A percentile compares a stretch with the other conserved stretches of the same genome.
Evolutionary conservation across 1,140 invertebrate genomes (phyloP).

Genomic region (Drosophila sp.): DNA sequence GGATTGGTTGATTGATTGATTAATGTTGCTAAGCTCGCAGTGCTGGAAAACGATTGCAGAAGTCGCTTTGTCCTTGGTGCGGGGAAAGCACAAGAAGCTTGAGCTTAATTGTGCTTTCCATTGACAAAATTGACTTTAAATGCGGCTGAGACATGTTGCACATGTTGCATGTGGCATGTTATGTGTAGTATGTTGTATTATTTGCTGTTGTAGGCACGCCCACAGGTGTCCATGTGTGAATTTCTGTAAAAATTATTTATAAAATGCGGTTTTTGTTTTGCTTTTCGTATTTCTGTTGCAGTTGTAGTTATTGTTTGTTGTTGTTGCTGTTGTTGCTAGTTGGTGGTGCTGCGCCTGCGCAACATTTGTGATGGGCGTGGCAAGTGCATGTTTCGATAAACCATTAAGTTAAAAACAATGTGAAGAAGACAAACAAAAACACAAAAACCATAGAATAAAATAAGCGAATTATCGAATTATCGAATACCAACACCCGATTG

Average conservation of each 20-base stretch:
- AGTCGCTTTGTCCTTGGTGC: constrained; percentile 9
- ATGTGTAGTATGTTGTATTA: constrained; percentile 24
- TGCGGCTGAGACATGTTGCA: constrained; percentile 35
- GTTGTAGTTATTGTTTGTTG: constrained; percentile 46
- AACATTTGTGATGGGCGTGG: constrained; percentile 53
- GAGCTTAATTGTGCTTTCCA: constrained; percentile 77
- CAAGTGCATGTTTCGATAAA: constrained; percentile 40
- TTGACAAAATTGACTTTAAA: constrained; percentile 24
- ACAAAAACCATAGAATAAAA: constrained; percentile 46
- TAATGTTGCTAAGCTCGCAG: constrained; percentile 38
- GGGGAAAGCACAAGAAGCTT: constrained; percentile 73
- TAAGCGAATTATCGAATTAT: constrained; percentile 48
- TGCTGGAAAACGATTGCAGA: constrained; percentile 7
- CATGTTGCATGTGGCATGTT: constrained; percentile 22
- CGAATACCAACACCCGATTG: constrained; percentile 70
- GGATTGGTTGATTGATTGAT: constrained; percentile 23
- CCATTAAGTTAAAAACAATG: constrained; percentile 22
- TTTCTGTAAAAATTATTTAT: constrained; percentile 74
- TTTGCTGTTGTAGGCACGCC: constrained; percentile 63
- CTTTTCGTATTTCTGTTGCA: constrained; percentile 36
- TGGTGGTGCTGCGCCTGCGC: constrained; percentile 75
- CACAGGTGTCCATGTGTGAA: constrained; percentile 77
- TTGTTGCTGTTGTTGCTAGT: constrained; percentile 38
- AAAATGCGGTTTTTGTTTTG: constrained; percentile 51
- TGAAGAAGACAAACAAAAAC: constrained; percentile 31